Conservation (phyloP, 1,140 invertebrate species). For the Heliconius hewitsoni region DNA sequence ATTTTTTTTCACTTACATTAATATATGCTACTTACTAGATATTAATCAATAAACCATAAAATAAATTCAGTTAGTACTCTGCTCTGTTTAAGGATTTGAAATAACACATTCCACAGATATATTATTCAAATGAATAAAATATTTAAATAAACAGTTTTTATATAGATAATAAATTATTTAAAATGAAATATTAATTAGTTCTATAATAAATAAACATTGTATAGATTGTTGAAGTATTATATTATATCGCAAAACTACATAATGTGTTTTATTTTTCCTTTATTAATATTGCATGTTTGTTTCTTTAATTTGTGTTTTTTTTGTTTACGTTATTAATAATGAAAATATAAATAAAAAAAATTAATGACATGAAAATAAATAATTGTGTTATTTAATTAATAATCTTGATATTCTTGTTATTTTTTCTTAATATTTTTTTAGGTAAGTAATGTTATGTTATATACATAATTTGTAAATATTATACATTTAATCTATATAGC, state of each 20-base stretch:
- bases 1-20: too few species aligned
- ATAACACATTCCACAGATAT: constrained; percentile 62
- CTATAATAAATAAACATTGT: constrained; percentile 49
- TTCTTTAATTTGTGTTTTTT: background rate
- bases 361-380: background rate
- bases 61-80: too few species aligned
- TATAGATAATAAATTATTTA: constrained; percentile 45
- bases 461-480: constrained; percentile 34
- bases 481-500: constrained; percentile 25
- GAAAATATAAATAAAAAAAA: background rate
- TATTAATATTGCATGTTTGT: constrained; percentile 42
- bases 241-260: constrained; percentile 55
- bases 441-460: constrained; percentile 4
- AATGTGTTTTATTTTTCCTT: constrained; percentile 63
- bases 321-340: background rate
- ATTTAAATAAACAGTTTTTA: constrained; percentile 25
- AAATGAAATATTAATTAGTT: constrained; percentile 41
- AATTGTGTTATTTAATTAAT: background rate
- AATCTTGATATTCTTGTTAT: background rate
- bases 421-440: background rate
- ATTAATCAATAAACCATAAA: too few species aligned
- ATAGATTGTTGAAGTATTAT: constrained; percentile 77
- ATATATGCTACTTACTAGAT: too few species aligned
- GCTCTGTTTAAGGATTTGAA: constrained; percentile 20
- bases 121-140: constrained; percentile 32